A percentile compares a stretch with the other conserved stretches of the same genome.
phyloP scores from a whole-genome alignment of 53 echinoderm and acorn worm genomes.

The Temnopleurus reevesii region DNA sequence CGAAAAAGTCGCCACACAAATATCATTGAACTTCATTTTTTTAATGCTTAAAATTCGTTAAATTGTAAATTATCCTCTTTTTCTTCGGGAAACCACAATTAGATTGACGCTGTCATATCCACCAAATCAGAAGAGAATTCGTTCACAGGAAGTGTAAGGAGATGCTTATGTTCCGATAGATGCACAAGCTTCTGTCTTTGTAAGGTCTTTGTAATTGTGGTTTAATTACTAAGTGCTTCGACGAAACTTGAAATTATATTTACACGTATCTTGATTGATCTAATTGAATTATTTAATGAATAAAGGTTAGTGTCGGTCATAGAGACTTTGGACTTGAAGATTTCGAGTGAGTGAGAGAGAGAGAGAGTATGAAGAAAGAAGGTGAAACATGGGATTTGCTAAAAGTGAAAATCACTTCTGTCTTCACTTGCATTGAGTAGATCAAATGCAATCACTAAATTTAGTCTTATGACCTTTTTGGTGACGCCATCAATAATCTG shows the following conservation, averaged over 20 bases:
- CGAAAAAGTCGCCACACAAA: slow-evolving; percentile 2
- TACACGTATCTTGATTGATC: neutral
- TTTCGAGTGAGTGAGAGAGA: neutral
- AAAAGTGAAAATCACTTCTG: slow-evolving; percentile 48
- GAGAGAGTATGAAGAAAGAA: neutral
- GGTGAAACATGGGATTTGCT: neutral
- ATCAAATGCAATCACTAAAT: slow-evolving; percentile 58
- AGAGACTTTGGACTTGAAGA: neutral
- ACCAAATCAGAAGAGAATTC: neutral
- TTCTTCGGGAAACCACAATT: neutral
- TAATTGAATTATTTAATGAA: neutral
- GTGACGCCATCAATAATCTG: slow-evolving; percentile 32
- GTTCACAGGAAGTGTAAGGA: neutral
- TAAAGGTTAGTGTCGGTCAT: slow-evolving; percentile 43
- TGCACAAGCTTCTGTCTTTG: neutral
- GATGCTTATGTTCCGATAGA: neutral
- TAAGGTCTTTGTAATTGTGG: neutral
- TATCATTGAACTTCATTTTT: neutral
- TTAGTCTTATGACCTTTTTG: slow-evolving; percentile 57
- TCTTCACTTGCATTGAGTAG: slow-evolving; percentile 42
- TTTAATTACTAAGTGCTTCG: neutral
- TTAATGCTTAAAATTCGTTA: neutral
- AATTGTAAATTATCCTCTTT: neutral
- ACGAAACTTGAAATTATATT: neutral
- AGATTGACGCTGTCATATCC: slow-evolving; percentile 9